Percentiles rank a stretch among this genome's conserved stretches.
Evolutionary conservation across 2,888 invertebrate species (phyloP).

Genomic region (Rhagonycha fulva): DNA sequence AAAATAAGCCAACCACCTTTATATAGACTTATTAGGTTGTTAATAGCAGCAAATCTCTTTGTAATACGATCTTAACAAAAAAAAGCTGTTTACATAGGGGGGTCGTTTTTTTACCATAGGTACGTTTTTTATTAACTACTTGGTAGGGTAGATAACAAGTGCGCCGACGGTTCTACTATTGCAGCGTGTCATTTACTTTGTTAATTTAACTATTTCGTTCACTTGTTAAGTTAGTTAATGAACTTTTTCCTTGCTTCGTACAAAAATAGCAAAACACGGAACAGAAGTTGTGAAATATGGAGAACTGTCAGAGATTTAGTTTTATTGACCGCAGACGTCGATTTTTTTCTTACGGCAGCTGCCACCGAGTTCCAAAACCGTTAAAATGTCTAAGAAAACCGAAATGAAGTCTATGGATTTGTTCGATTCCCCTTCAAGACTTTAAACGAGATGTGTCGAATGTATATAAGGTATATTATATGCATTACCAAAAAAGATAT

Average conservation of each 20-base stretch:
- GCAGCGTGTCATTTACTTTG: conserved; percentile 20
- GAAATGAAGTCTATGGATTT: conserved; percentile 32
- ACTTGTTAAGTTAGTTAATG: conserved; percentile 33
- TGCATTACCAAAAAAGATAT: conserved; percentile 29
- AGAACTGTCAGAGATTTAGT: conserved; percentile 52
- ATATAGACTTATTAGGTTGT: conserved; percentile 38
- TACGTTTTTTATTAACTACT: conserved; percentile 6
- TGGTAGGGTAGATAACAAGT: conserved; percentile 4
- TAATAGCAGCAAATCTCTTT: conserved; percentile 17
- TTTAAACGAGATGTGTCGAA: conserved; percentile 51
- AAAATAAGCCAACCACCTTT: conserved; percentile 31
- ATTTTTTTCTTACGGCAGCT: conserved; percentile 40
- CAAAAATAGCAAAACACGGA: conserved; percentile 43
- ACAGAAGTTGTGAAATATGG: conserved; percentile 44
- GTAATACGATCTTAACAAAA: conserved; percentile 13
- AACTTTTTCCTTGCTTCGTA: conserved; percentile 33
- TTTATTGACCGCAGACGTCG: conserved; percentile 55
- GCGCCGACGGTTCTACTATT: not conserved
- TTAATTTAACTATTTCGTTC: conserved; percentile 24
- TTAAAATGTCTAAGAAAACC: conserved; percentile 48
- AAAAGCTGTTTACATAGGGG: conserved; percentile 11
- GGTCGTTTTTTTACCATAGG: conserved; percentile 6
- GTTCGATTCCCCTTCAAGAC: conserved; percentile 39
- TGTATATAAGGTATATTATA: conserved; percentile 32
- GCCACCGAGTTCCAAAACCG: conserved; percentile 38